Evolutionary conservation across 2,113 vertebrate species (phyloP).

Genomic region (Melanerpes aurifrons): DNA sequence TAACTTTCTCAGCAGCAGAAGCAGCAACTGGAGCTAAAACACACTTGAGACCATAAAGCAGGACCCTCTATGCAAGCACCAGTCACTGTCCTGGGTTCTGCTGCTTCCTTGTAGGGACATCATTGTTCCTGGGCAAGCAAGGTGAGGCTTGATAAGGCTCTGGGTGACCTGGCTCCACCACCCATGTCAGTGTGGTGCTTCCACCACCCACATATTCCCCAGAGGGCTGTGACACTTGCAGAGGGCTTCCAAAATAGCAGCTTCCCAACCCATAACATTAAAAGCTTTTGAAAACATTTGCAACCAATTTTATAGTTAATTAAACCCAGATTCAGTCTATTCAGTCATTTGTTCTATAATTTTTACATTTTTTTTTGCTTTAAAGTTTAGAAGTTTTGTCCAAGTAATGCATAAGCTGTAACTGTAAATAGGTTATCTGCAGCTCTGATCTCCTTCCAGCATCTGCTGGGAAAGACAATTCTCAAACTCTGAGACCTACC

Average conservation of each 20-base stretch:
- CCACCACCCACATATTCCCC: neutral
- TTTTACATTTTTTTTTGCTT: constrained; percentile 13
- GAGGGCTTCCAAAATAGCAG: constrained; percentile 23
- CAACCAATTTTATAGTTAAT: constrained; percentile 57
- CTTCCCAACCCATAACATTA: neutral
- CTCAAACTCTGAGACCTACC: neutral
- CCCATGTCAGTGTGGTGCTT: rapidly evolving
- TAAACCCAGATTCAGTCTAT: constrained; percentile 48
- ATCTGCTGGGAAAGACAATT: constrained; percentile 19
- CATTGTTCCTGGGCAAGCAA: neutral
- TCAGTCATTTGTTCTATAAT: constrained; percentile 51
- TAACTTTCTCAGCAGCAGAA: neutral
- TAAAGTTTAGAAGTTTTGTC: neutral
- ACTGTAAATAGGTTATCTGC: constrained; percentile 26
- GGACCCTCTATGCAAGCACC: neutral
- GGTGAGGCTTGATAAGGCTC: too few species aligned
- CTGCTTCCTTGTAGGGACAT: neutral
- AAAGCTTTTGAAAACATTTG: constrained; percentile 55
- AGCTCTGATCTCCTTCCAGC: constrained; percentile 49
- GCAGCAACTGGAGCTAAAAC: neutral
- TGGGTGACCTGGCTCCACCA: neutral
- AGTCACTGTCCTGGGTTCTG: neutral
- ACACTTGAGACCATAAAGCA: rapidly evolving
- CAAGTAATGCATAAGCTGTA: neutral
- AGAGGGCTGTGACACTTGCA: neutral